A percentile compares a stretch with the other conserved stretches of the same genome.
Conservation (phyloP, 37 sponge, comb jelly and placozoan genomes). For the Ianthella basta region DNA sequence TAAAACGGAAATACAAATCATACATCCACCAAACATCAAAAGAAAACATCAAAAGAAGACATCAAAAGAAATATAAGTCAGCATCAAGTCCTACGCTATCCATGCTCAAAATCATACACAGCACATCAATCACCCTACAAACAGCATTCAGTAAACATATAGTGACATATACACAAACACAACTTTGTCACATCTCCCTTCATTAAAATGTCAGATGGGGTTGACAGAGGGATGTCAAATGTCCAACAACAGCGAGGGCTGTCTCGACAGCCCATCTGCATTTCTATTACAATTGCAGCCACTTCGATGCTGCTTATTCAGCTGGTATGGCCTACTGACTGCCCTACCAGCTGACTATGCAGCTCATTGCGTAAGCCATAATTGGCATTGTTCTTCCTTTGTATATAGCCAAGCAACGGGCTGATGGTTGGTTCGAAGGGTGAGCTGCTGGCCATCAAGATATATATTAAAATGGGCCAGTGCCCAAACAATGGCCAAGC, state of each 20-base stretch:
- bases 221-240: no score
- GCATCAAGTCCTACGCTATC: no score
- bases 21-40: no score
- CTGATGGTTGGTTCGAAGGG: slow-evolving; percentile 33
- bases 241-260: not conserved
- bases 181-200: not conserved
- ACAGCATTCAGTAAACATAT: slow-evolving; percentile 12
- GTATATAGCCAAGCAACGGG: slow-evolving; percentile 14
- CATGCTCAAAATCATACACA: no score
- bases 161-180: not conserved
- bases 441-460: slow-evolving; percentile 8
- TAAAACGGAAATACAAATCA: no score
- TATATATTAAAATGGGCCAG: not conserved
- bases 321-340: not conserved
- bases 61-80: no score
- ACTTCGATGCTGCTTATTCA: not conserved
- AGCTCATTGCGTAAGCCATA: no score
- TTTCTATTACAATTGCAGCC: not conserved
- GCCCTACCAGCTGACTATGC: slow-evolving; percentile 13
- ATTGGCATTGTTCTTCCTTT: slow-evolving; percentile 1
- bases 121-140: no score
- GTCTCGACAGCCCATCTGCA: not conserved
- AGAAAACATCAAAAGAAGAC: no score
- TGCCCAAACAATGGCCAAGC: slow-evolving; percentile 27
- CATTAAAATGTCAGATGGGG: slow-evolving; percentile 3